These are phyloP conservation scores for Helicorthomorpha holstii DNA, from an alignment of 1,140 invertebrate species.

Conservation along the genomic window DNA sequence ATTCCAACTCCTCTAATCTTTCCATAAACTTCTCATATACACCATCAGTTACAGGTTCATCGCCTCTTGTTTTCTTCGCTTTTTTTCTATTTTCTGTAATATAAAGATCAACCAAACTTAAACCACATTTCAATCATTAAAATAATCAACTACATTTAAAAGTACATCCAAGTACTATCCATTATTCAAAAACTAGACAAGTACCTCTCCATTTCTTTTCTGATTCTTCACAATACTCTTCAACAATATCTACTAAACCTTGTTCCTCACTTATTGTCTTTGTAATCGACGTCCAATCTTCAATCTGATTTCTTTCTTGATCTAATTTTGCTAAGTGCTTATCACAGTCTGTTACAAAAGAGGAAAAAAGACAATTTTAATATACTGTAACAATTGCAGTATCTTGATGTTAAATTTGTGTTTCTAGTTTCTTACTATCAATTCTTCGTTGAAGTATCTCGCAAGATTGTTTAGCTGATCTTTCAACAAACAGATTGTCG, in stretches of 20 bases:
- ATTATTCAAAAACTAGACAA: not conserved
- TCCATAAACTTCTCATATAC: no score
- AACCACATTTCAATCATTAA: no score
- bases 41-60: no score
- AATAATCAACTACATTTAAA: no score
- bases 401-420: no score
- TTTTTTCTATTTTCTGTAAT: no score
- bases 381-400: no score
- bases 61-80: no score
- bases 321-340: not conserved
- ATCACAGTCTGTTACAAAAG: not conserved
- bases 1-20: no score
- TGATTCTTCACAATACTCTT: not conserved
- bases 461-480: conserved; percentile 42
- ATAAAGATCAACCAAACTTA: no score
- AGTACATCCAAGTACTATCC: no score
- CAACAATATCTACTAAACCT: not conserved
- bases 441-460: conserved; percentile 42
- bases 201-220: not conserved
- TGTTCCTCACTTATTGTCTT: not conserved
- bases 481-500: conserved; percentile 51
- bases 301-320: not conserved
- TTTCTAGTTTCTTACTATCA: conserved; percentile 27
- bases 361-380: no score
- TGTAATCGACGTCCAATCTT: not conserved